Conservation (phyloP, 64 coral and sea anemone genomes). For the Pachyseris speciosa region DNA sequence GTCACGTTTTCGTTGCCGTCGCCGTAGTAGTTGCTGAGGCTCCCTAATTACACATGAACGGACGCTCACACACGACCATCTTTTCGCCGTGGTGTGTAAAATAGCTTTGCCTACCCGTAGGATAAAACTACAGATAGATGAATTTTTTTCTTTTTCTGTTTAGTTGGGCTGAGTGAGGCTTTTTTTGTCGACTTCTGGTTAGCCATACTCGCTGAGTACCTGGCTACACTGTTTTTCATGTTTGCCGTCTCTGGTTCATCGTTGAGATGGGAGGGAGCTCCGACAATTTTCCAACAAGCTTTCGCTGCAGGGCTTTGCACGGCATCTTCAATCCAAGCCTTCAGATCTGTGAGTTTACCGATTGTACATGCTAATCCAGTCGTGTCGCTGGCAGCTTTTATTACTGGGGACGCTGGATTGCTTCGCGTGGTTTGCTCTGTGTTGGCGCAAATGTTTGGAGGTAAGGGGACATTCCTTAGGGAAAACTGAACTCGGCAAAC, state of each 20-base stretch:
- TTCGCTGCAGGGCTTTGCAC: constrained; percentile 76
- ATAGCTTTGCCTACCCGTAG: no score
- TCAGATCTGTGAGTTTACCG: constrained; percentile 84
- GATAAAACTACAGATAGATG: neutral
- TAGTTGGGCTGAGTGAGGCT: constrained; percentile 73
- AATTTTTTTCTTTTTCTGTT: neutral
- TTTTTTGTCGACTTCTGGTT: constrained; percentile 82
- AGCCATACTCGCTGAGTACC: constrained; percentile 79
- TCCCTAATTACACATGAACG: no score
- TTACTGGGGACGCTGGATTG: constrained; percentile 72
- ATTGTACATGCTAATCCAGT: constrained; percentile 84
- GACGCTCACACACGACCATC: no score
- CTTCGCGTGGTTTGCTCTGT: constrained; percentile 56
- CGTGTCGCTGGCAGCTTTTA: constrained; percentile 72
- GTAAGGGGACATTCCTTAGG: neutral
- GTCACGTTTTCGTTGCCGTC: no score
- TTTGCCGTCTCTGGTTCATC: constrained; percentile 80
- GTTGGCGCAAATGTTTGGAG: constrained; percentile 86
- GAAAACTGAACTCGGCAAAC: neutral
- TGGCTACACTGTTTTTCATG: constrained; percentile 77
- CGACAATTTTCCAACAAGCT: constrained; percentile 73
- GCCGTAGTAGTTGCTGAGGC: no score
- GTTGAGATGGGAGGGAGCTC: constrained; percentile 77
- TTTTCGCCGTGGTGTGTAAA: no score
- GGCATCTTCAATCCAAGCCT: constrained; percentile 63